Evolutionary conservation across 2,797 vertebrate genomes (phyloP).

Genomic region (Crocidura indochinensis): DNA sequence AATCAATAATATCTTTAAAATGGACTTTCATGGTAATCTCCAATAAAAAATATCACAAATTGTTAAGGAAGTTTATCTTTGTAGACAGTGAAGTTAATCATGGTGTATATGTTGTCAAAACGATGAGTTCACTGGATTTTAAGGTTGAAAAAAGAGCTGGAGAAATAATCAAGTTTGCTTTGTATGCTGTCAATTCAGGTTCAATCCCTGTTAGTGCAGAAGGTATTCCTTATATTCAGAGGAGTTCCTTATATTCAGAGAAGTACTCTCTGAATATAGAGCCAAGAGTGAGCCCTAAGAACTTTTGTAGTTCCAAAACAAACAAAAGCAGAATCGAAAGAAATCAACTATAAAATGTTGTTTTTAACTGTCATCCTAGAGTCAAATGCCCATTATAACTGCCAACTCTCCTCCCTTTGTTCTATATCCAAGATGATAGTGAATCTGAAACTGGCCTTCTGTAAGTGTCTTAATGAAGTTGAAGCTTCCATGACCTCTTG

Average conservation of each 20-base stretch:
- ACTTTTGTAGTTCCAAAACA: no score
- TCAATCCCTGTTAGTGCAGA: no score
- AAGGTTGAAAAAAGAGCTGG: constrained; percentile 20
- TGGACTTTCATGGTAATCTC: constrained; percentile 68
- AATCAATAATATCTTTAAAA: constrained; percentile 76
- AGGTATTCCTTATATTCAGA: no score
- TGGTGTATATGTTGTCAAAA: constrained; percentile 56
- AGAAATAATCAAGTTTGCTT: no score
- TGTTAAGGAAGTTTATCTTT: constrained; percentile 75
- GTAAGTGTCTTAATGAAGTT: constrained; percentile 13
- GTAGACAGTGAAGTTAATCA: constrained; percentile 78
- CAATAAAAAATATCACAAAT: constrained; percentile 74
- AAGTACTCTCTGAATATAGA: no score
- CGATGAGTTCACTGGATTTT: constrained; percentile 31
- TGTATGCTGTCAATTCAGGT: no score
- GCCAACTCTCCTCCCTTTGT: constrained; percentile 20
- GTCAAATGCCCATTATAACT: not conserved
- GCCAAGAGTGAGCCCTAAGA: no score
- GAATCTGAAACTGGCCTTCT: constrained; percentile 46
- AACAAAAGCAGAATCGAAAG: not conserved
- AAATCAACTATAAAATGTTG: constrained; percentile 67
- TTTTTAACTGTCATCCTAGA: constrained; percentile 69
- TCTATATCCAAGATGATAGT: not conserved
- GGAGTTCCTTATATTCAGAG: no score
- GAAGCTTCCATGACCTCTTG: not conserved